Evolutionary conservation across 2,888 invertebrate genomes (phyloP).

Genomic region (Proisotoma minuta): DNA sequence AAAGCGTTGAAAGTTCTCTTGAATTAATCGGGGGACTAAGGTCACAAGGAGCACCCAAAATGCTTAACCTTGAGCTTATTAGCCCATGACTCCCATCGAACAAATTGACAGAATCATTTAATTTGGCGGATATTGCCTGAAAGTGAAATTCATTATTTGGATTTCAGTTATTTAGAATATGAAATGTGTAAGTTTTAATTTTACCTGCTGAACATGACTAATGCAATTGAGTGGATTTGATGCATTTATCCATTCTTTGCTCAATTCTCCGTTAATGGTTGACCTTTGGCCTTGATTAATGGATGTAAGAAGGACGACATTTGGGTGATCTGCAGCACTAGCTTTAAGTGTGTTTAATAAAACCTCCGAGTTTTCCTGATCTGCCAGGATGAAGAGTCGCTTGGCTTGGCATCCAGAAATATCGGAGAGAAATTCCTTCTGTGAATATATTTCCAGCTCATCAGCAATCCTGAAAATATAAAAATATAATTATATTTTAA

Average conservation of each 20-base stretch:
- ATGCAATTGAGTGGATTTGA: slow-evolving; percentile 38
- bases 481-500: neutral
- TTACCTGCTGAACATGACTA: slow-evolving; percentile 38
- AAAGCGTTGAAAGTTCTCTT: slow-evolving; percentile 51
- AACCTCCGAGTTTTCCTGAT: slow-evolving; percentile 53
- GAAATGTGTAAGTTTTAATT: neutral
- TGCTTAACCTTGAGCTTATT: slow-evolving; percentile 49
- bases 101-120: no score
- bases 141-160: no score
- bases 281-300: slow-evolving; percentile 32
- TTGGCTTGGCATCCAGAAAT: slow-evolving; percentile 53
- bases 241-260: slow-evolving; percentile 39
- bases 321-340: slow-evolving; percentile 35
- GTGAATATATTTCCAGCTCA: slow-evolving; percentile 52
- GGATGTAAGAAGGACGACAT: slow-evolving; percentile 38
- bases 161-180: no score
- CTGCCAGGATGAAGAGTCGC: slow-evolving; percentile 53
- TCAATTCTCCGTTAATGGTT: slow-evolving; percentile 42
- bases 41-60: slow-evolving; percentile 55
- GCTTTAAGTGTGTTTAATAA: slow-evolving; percentile 41
- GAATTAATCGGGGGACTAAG: slow-evolving; percentile 52
- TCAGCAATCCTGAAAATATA: slow-evolving; percentile 39
- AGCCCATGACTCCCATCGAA: slow-evolving; percentile 50
- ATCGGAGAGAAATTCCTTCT: slow-evolving; percentile 54
- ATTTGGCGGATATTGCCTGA: no score